phyloP scores from a whole-genome alignment of 1,140 invertebrate species.

The Brachionus angularis region DNA sequence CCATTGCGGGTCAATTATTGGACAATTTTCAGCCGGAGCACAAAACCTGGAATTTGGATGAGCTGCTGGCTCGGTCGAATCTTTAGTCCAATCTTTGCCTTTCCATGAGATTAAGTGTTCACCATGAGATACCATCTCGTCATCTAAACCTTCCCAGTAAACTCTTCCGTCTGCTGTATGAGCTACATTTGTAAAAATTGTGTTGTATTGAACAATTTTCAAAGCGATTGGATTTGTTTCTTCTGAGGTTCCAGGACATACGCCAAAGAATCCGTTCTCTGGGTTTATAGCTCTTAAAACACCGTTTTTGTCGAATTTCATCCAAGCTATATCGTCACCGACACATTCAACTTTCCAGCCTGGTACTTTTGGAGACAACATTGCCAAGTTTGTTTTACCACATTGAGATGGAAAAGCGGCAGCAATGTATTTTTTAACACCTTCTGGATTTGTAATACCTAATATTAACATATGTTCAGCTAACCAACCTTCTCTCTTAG shows the following conservation, averaged over 20 bases:
- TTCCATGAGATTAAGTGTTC: conserved; percentile 52
- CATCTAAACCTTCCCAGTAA: conserved; percentile 92
- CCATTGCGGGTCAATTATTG: conserved; percentile 78
- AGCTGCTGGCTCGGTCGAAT: conserved; percentile 51
- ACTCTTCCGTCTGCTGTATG: conserved; percentile 78
- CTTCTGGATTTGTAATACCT: conserved; percentile 79
- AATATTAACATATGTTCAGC: conserved; percentile 99
- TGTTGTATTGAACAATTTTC: conserved; percentile 84
- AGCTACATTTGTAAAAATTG: conserved; percentile 98
- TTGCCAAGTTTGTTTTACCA: conserved; percentile 97
- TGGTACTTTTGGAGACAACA: conserved; percentile 86
- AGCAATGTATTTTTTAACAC: conserved; percentile 83
- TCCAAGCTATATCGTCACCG: conserved; percentile 65
- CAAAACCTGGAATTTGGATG: conserved; percentile 78
- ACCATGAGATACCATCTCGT: conserved; percentile 62
- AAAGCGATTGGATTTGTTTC: conserved; percentile 95
- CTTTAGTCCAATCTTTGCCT: conserved; percentile 47
- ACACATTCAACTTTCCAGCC: conserved; percentile 74
- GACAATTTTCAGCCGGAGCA: conserved; percentile 84
- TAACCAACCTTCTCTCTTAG: conserved; percentile 88
- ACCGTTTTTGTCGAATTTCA: conserved; percentile 88
- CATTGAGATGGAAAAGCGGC: conserved; percentile 97
- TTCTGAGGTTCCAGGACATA: conserved; percentile 87
- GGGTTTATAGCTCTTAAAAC: conserved; percentile 92
- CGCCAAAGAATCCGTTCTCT: conserved; percentile 98